A percentile compares a stretch with the other conserved stretches of the same genome.
phyloP scores from a whole-genome alignment of 2,888 invertebrate genomes.

The Amphipoea lucens region DNA sequence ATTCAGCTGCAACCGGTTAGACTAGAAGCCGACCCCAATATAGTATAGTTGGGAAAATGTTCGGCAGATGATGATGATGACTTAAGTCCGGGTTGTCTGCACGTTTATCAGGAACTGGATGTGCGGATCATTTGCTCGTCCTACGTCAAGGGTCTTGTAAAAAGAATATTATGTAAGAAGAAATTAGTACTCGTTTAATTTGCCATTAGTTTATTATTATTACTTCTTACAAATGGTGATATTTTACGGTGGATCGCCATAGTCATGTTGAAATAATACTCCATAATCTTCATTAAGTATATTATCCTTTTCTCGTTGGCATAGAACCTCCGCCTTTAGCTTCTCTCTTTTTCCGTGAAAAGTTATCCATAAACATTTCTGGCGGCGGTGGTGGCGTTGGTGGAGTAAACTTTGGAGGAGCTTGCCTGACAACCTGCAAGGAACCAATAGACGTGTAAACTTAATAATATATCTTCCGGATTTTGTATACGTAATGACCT shows the following conservation, averaged over 20 bases:
- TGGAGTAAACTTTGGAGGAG: constrained; percentile 53
- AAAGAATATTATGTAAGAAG: background rate
- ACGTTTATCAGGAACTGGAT: background rate
- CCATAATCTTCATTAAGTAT: background rate
- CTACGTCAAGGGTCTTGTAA: background rate
- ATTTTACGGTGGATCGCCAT: constrained; percentile 19
- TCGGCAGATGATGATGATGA: no score
- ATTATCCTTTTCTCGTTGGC: constrained; percentile 84
- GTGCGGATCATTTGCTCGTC: background rate
- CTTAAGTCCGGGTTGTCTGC: background rate
- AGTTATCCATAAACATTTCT: constrained; percentile 51
- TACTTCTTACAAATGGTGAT: constrained; percentile 6
- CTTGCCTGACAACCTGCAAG: constrained; percentile 79
- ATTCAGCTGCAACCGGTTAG: no score
- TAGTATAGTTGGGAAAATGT: no score
- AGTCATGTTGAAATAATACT: constrained; percentile 24
- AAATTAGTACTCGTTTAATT: constrained; percentile 32
- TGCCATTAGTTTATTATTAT: constrained; percentile 46
- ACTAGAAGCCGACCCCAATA: no score
- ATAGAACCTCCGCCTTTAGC: constrained; percentile 86
- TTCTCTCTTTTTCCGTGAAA: constrained; percentile 75
- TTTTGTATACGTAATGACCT: background rate
- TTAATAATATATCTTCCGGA: background rate
- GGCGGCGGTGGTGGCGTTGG: constrained; percentile 65
- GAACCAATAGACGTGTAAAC: constrained; percentile 10